Conservation (phyloP, 2,888 invertebrate genomes). For the Drosophila multiciliata region DNA sequence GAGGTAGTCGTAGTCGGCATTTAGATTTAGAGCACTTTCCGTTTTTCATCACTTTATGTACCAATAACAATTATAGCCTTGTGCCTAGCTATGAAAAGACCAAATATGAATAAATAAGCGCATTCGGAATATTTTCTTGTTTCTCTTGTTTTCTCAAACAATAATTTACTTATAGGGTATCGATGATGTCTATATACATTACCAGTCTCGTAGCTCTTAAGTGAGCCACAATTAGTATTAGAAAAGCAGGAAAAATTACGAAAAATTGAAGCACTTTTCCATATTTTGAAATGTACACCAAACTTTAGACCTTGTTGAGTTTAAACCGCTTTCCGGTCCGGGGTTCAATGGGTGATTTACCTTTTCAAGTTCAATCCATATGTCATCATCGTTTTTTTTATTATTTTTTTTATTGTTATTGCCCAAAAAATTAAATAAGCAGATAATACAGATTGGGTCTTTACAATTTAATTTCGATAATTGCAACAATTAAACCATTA, state of each 20-base stretch:
- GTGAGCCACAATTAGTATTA: background rate
- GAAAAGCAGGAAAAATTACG: background rate
- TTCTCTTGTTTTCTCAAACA: background rate
- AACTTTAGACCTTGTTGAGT: conserved; percentile 5
- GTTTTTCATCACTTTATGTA: conserved; percentile 52
- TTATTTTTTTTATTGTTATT: conserved; percentile 14
- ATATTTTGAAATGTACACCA: too few species aligned
- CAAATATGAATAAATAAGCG: conserved; percentile 66
- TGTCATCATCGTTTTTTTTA: conserved; percentile 24
- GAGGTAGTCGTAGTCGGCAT: conserved; percentile 84
- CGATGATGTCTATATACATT: background rate
- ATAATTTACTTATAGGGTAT: too few species aligned
- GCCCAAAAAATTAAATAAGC: conserved; percentile 11
- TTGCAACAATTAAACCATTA: conserved; percentile 52
- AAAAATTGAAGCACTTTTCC: background rate
- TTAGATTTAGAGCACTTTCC: conserved; percentile 74
- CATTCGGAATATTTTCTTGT: conserved; percentile 36
- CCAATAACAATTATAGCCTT: conserved; percentile 8
- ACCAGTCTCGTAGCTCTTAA: background rate
- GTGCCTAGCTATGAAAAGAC: conserved; percentile 33
- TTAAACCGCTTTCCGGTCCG: conserved; percentile 9
- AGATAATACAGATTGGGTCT: conserved; percentile 9
- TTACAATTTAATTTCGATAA: conserved; percentile 49
- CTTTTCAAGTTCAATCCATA: conserved; percentile 60
- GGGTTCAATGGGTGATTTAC: conserved; percentile 52